Evolutionary conservation across 2,113 vertebrate species (phyloP).

Genomic region (Choloepus hoffmanni): DNA sequence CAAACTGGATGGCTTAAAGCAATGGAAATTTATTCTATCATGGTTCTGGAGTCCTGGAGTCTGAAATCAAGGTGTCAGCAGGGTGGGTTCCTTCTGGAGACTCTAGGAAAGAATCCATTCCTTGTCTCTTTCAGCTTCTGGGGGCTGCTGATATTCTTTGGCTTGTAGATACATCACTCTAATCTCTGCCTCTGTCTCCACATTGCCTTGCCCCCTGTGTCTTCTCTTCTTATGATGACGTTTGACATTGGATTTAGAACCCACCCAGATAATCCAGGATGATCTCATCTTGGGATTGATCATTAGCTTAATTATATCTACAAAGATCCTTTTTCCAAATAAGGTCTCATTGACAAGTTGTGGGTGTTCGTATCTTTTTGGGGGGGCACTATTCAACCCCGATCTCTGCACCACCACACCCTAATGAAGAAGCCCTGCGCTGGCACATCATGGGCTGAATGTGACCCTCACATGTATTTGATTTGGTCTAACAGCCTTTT

Average conservation of each 20-base stretch:
- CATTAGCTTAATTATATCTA: not conserved
- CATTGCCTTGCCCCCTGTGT: not conserved
- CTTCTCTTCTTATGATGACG: not conserved
- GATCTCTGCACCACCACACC: not conserved
- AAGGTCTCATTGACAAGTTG: not conserved
- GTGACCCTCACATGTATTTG: not conserved
- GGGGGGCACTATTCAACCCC: not conserved
- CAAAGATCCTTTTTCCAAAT: not conserved
- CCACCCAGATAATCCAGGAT: not conserved
- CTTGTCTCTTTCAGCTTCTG: not conserved
- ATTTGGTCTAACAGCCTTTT: not conserved
- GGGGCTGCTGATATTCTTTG: not conserved
- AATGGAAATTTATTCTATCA: not conserved
- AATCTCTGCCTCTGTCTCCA: not conserved
- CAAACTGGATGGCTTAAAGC: not conserved
- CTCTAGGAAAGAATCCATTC: not conserved
- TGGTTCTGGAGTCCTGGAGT: not conserved
- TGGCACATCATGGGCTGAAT: not conserved
- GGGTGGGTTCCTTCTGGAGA: not conserved
- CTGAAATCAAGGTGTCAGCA: not conserved
- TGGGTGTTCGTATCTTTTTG: not conserved
- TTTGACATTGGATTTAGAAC: not conserved
- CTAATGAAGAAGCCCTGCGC: not conserved
- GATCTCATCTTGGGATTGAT: not conserved
- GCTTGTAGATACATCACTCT: not conserved